Percentiles rank a stretch among this genome's conserved stretches.
Evolutionary conservation across 1,140 invertebrate species (phyloP).

Genomic region (Drosophila lacertosa): DNA sequence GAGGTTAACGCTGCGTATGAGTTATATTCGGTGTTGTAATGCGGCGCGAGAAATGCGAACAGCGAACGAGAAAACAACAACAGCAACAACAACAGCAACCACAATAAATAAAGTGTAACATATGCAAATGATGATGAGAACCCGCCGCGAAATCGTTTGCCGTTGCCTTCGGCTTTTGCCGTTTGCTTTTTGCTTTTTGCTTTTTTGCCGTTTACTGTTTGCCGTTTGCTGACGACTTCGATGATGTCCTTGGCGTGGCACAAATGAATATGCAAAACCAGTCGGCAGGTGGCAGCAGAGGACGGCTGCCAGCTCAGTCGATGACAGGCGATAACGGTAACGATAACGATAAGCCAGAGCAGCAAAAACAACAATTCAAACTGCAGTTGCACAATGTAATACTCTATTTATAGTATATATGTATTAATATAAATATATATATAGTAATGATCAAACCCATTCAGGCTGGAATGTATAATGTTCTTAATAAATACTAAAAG

Average conservation of each 20-base stretch:
- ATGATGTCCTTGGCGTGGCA: constrained; percentile 43
- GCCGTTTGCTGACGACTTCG: constrained; percentile 28
- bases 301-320: constrained; percentile 2
- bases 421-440: too few species aligned
- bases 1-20: constrained; percentile 79
- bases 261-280: constrained; percentile 51
- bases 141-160: constrained; percentile 50
- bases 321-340: constrained; percentile 51
- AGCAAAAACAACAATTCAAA: neutral
- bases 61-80: constrained; percentile 14
- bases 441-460: too few species aligned
- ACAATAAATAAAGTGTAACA: constrained; percentile 82
- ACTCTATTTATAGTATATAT: neutral
- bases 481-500: too few species aligned
- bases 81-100: constrained; percentile 22
- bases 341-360: constrained; percentile 34
- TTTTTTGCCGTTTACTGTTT: neutral
- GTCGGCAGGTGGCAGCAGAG: constrained; percentile 11
- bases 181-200: too few species aligned
- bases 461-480: too few species aligned
- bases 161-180: neutral
- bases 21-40: constrained; percentile 75
- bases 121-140: constrained; percentile 82
- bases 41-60: constrained; percentile 56
- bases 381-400: neutral